These are phyloP conservation scores for Formica selysi DNA, from an alignment of 1,140 invertebrate genomes.

Conservation along the genomic window DNA sequence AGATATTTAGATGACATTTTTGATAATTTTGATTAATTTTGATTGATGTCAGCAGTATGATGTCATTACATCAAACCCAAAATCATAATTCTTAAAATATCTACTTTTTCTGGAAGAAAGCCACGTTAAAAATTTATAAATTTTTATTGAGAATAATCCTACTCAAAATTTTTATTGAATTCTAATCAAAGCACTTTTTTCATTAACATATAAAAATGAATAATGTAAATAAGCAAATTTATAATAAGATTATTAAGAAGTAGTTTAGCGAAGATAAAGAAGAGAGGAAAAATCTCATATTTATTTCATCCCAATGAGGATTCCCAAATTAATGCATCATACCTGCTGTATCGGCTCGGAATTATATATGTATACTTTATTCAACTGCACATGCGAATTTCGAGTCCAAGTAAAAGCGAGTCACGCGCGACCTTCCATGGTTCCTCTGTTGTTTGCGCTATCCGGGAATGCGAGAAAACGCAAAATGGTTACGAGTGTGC, in stretches of 20 bases:
- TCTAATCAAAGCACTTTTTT: neutral
- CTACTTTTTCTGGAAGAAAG: neutral
- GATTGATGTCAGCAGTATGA: too few relatives aligned
- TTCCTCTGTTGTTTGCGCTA: neutral
- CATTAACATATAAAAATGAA: neutral
- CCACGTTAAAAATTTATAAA: neutral
- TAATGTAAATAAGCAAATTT: conserved; percentile 18
- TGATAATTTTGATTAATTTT: too few relatives aligned
- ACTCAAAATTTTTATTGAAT: neutral
- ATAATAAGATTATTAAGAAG: neutral
- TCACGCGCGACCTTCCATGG: conserved; percentile 29
- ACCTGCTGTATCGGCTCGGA: too few relatives aligned
- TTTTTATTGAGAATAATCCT: neutral
- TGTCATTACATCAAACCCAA: neutral
- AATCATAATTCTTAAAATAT: neutral
- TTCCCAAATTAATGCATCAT: neutral
- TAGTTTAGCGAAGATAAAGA: too few relatives aligned
- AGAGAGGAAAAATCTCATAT: neutral
- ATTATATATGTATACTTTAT: neutral
- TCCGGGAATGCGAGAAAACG: conserved; percentile 65
- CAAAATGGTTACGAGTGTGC: conserved; percentile 48
- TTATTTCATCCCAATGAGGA: neutral
- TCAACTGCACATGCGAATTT: neutral
- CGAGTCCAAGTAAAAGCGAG: neutral
- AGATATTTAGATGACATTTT: too few relatives aligned